A percentile compares a stretch with the other conserved stretches of the same genome.
Conservation (phyloP, 2,797 vertebrate genomes). For the Xerus rutilus region DNA sequence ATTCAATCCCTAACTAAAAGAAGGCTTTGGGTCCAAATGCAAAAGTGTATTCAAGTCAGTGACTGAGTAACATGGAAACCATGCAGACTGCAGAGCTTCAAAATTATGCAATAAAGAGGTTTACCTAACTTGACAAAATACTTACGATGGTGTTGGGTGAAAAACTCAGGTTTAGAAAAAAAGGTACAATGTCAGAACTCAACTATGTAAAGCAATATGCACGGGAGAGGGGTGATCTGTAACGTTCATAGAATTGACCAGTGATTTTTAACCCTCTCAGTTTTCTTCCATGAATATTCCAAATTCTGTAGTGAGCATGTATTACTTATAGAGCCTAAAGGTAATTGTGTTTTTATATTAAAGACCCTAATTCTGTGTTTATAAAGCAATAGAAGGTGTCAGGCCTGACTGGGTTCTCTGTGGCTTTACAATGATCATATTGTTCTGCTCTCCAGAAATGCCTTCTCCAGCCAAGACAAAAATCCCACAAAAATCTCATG, state of each 20-base stretch:
- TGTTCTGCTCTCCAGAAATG: not conserved
- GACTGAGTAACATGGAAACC: not conserved
- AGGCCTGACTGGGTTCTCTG: not conserved
- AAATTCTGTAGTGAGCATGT: constrained; percentile 23
- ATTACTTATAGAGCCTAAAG: constrained; percentile 1
- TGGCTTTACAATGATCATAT: not conserved
- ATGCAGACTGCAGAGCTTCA: not conserved
- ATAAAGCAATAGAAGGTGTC: not conserved
- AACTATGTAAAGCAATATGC: not conserved
- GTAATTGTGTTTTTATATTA: constrained; percentile 15
- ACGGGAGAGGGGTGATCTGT: not conserved
- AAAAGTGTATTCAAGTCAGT: not conserved
- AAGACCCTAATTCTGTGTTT: constrained; percentile 43
- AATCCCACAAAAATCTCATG: not conserved
- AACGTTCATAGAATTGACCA: not conserved
- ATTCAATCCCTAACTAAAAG: not conserved
- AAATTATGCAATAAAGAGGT: not conserved
- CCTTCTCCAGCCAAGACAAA: not conserved
- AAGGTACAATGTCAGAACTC: not conserved
- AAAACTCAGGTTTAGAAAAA: not conserved
- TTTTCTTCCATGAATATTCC: not conserved
- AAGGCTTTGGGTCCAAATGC: not conserved
- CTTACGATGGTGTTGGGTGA: not conserved
- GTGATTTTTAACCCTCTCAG: not conserved
- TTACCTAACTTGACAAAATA: constrained; percentile 10